These are phyloP conservation scores for Rhynchonycteris naso DNA, from an alignment of 2,797 vertebrate genomes.

Conservation along the genomic window DNA sequence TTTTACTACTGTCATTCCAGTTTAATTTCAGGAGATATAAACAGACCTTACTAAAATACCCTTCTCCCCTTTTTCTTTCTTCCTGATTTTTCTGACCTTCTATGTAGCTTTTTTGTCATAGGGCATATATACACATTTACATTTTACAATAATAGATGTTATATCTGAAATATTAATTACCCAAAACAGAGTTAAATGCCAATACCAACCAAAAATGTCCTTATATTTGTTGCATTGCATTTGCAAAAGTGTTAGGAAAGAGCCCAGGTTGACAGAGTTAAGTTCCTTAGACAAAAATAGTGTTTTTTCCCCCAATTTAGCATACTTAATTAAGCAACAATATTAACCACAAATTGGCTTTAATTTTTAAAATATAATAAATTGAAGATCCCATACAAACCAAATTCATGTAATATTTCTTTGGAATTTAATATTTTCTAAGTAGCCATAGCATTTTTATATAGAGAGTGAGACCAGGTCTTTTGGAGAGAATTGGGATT, in stretches of 20 bases:
- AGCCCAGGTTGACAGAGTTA: conserved; percentile 87
- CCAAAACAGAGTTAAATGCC: conserved; percentile 48
- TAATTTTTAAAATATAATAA: conserved; percentile 38
- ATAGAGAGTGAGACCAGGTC: conserved; percentile 67
- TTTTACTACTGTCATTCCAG: background rate
- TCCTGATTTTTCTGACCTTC: background rate
- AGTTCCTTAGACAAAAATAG: conserved; percentile 82
- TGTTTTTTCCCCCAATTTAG: conserved; percentile 43
- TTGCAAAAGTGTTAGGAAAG: conserved; percentile 72
- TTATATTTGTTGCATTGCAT: conserved; percentile 12
- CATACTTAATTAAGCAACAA: conserved; percentile 36
- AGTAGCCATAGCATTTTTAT: conserved; percentile 84
- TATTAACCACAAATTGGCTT: conserved; percentile 39
- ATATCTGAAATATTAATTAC: background rate
- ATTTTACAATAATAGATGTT: background rate
- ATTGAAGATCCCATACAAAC: conserved; percentile 67
- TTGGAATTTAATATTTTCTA: conserved; percentile 64
- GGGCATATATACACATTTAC: background rate
- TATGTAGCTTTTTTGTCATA: background rate
- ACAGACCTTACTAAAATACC: background rate
- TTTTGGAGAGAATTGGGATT: conserved; percentile 77
- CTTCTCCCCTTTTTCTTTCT: background rate
- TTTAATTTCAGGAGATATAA: background rate
- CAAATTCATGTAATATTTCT: conserved; percentile 71
- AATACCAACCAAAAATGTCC: conserved; percentile 33